These are phyloP conservation scores for Ecliptopera silaceata DNA, from an alignment of 2,888 invertebrate genomes.

Conservation along the genomic window DNA sequence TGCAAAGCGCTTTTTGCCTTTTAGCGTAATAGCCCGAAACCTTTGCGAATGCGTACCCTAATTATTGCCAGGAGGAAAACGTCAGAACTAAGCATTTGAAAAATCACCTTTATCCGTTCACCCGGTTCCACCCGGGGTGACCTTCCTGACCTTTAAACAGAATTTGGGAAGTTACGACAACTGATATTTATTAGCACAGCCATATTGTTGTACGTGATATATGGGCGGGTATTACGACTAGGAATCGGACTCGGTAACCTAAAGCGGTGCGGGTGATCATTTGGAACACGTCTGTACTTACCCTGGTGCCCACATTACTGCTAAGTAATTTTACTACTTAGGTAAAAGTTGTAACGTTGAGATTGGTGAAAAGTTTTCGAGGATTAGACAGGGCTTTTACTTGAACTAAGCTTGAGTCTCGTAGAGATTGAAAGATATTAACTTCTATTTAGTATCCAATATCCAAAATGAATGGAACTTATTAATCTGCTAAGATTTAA, in stretches of 20 bases:
- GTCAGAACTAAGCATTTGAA: constrained; percentile 40
- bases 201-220: constrained; percentile 70
- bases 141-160: constrained; percentile 47
- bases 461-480: too few relatives aligned
- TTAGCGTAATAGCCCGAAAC: constrained; percentile 27
- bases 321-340: background rate
- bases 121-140: constrained; percentile 26
- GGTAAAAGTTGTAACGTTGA: background rate
- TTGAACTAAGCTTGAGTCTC: too few relatives aligned
- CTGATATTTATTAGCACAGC: constrained; percentile 69
- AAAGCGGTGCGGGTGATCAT: background rate
- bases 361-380: too few relatives aligned
- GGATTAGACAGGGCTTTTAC: too few relatives aligned
- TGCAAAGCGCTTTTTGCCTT: constrained; percentile 13
- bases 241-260: constrained; percentile 7
- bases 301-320: background rate
- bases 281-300: background rate
- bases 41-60: constrained; percentile 27
- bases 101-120: constrained; percentile 40
- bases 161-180: constrained; percentile 61
- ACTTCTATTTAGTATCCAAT: too few relatives aligned
- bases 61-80: constrained; percentile 23
- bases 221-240: constrained; percentile 59
- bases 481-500: too few relatives aligned
- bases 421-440: too few relatives aligned